phyloP scores from a whole-genome alignment of 2,797 vertebrate species.

The Lagorchestes hirsutus region DNA sequence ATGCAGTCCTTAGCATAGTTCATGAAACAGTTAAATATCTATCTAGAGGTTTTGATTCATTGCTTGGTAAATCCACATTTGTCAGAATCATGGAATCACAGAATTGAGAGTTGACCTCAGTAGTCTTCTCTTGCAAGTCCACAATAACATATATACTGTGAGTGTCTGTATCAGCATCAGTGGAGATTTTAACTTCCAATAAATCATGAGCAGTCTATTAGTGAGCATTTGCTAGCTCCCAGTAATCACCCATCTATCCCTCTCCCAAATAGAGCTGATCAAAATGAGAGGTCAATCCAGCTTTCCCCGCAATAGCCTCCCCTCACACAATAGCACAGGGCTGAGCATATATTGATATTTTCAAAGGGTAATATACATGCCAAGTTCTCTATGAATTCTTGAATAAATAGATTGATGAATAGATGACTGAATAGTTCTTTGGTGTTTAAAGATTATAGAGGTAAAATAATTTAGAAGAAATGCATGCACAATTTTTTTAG shows the following conservation, averaged over 20 bases:
- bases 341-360: neutral
- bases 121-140: neutral
- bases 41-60: neutral
- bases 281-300: neutral
- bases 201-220: neutral
- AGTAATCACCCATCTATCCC: neutral
- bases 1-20: neutral
- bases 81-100: neutral
- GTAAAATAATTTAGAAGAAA: neutral
- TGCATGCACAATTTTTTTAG: neutral
- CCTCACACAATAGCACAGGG: neutral
- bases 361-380: neutral
- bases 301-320: neutral
- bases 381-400: neutral
- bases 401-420: neutral
- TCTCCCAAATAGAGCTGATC: neutral
- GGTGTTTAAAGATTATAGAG: neutral
- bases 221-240: neutral
- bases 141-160: neutral
- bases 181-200: neutral
- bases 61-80: neutral
- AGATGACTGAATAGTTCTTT: neutral
- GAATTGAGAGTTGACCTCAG: neutral
- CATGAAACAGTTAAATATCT: neutral
- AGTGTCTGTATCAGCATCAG: neutral